Conservation (phyloP, 1,140 invertebrate genomes). For the Andricus grossulariae region DNA sequence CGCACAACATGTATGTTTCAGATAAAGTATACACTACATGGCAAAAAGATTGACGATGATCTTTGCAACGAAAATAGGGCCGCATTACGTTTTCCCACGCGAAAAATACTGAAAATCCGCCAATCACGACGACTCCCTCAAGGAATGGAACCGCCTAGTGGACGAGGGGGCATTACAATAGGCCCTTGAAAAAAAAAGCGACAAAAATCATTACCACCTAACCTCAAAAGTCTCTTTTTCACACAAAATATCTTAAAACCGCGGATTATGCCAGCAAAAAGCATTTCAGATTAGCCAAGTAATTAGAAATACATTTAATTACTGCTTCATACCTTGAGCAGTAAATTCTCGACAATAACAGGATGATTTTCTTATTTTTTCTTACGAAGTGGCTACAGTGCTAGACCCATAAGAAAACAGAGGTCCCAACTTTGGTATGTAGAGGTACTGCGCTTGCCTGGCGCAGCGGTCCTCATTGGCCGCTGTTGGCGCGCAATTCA, state of each 20-base stretch:
- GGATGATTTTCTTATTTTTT: too few species aligned
- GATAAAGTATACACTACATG: neutral
- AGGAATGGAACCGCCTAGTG: neutral
- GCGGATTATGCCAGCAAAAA: neutral
- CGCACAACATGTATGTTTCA: neutral
- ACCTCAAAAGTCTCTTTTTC: neutral
- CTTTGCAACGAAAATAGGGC: constrained; percentile 14
- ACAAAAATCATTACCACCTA: neutral
- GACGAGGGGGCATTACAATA: neutral
- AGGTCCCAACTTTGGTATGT: too few species aligned
- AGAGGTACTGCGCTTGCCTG: too few species aligned
- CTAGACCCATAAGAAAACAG: too few species aligned
- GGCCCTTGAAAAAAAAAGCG: neutral
- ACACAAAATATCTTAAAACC: neutral
- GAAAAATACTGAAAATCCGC: neutral
- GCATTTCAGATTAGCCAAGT: neutral
- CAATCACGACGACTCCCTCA: neutral
- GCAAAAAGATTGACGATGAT: neutral
- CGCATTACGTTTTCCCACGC: neutral
- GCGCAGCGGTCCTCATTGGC: too few species aligned
- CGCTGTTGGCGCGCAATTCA: too few species aligned
- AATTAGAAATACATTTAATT: too few species aligned
- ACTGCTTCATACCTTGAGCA: too few species aligned
- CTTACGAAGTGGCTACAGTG: too few species aligned
- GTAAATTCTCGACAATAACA: too few species aligned